phyloP scores from a whole-genome alignment of 2,113 vertebrate genomes.

The Catharus minimus region DNA sequence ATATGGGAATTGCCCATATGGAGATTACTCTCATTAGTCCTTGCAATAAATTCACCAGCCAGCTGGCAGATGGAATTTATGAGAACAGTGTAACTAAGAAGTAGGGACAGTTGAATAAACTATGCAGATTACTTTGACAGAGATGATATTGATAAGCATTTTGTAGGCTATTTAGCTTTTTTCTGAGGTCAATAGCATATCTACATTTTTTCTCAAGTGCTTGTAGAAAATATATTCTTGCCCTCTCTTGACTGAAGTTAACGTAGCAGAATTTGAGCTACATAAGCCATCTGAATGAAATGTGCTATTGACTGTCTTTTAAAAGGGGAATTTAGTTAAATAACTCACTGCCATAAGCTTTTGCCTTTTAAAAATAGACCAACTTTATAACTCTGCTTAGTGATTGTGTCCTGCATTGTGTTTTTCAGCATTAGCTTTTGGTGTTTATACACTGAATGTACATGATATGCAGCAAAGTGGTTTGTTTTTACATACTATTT shows the following conservation, averaged over 20 bases:
- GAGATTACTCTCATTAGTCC: background rate
- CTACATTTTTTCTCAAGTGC: background rate
- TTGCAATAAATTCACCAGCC: background rate
- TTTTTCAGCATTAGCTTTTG: conserved; percentile 19
- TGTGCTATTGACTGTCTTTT: background rate
- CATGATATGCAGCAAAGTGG: background rate
- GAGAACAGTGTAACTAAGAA: background rate
- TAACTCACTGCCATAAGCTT: background rate
- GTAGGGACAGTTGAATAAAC: background rate
- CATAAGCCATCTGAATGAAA: background rate
- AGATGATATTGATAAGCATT: background rate
- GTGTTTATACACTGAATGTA: background rate
- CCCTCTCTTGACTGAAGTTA: background rate
- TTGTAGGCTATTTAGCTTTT: background rate
- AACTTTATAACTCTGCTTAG: background rate
- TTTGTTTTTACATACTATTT: conserved; percentile 37
- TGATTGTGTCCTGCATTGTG: background rate
- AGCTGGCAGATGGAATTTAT: background rate
- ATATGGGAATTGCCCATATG: background rate
- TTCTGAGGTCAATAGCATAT: background rate
- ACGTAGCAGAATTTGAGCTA: background rate
- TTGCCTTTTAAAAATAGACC: background rate
- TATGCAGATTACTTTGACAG: background rate
- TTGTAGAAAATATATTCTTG: background rate
- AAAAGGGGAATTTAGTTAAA: background rate